Evolutionary conservation across 2,113 vertebrate species (phyloP), one percentile per base, ranked within the genome.

Genomic region (Murina feae): DNA sequence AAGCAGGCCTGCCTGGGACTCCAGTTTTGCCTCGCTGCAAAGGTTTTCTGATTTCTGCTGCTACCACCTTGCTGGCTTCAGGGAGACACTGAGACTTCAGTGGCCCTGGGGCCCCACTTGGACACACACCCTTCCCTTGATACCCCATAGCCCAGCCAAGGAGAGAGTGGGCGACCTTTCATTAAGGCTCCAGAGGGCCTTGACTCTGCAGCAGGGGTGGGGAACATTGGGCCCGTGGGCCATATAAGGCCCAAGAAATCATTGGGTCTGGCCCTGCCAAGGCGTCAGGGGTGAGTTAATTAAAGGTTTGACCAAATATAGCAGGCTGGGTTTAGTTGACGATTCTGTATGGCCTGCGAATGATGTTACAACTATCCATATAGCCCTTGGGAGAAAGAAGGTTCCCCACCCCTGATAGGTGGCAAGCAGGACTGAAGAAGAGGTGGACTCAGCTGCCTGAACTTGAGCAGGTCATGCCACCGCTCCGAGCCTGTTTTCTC

Each of bases 1-100:
- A 42, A n/a, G 25, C 4, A 16, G 58, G 55, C 25, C 32, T 3
- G 21, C 2, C 3, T 2, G 21, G 4, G 6, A 18, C 4, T 20
- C 42, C 44, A 3, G 2, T 17, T 23, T 78, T 13, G 23, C 32
- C 49, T 66, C 16, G 4, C 60, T 68, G 74, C 49, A 60, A 84
- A 84, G 20, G 7, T 49, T 35, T 65, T 81, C 72, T 66, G 44
- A 53, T 63, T 72, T 75, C 80, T 72, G 25, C 37, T 58, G n/a
- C 63, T 28, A 4, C 35, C 49, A 9, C 28, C 42, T 55, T 91
- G 44, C 39, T 71, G 75, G 44, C 37, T 72, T 79, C 20, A 39
- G 28, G 6, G 51, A 14, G 39, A 16, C 42, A 9, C 39, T 35
- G 63, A 69, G 42, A 35, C 32, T 71, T 68, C 2, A 6, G 23